Base-by-base conservation (phyloP, 2,888 invertebrate species). In the Lasioglossum malachurum region DNA sequence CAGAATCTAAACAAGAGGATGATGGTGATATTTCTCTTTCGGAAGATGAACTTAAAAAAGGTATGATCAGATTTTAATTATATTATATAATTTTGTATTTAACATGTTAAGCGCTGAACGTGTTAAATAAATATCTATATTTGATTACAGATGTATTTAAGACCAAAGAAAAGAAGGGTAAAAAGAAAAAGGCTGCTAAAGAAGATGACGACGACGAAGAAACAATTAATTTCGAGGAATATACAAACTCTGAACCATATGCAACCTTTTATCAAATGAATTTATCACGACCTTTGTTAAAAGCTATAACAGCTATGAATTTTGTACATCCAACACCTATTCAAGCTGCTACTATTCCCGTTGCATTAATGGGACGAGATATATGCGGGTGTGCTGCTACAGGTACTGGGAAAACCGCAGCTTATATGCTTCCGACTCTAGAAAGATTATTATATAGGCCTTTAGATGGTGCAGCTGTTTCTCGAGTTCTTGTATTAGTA, bases 361-460 rank as follows among this genome's bases (percentile, higher is more conserved):
- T 99, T 16, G 99, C 99, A 5, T 96, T 99, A 82, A 96, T 98
- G 91, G 97, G 99, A 27, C 97, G 98, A 92, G 99, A 99, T 95
- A 97, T 99, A 91, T 99, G 99, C 96, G 99, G 99, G 16, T 99
- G 99, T 96, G 99, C 99, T 46, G 99, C 99, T 0, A 99, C 99
- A 0, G 99, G 99, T 78, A 98, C 98, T 12, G 99, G 99, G 79
- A 99, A 99, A 96, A 99, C 99, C 0, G 99, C 99, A 0, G 99
- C 99, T 0, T 99, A 99, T 95, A 99, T 99, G 98, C 96, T 99
- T 91, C 99, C 99, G 0, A 99, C 99, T 2, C 94, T 99, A 78
- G 99, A 99, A 96, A 96, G 99, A 87, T 96, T 99, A 86, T 95
- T 99, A 19, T 99, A 98, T 95, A 97, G 98, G 91, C 98, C 99